These are phyloP conservation scores for Taurulus bubalis DNA, from an alignment of 2,113 vertebrate genomes.

Conservation along the genomic window DNA sequence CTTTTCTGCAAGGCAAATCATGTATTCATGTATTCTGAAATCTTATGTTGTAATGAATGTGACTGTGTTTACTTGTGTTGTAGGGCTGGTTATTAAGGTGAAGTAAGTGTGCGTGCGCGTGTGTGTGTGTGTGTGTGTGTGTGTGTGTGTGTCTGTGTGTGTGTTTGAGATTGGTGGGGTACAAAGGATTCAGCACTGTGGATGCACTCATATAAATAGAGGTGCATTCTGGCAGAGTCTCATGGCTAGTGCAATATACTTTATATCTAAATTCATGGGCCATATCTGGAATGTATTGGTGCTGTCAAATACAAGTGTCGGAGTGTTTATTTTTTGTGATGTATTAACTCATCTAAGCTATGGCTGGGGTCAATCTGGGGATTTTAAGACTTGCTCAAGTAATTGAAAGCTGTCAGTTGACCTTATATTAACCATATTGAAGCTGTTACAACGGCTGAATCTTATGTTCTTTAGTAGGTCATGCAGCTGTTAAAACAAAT, in stretches of 20 bases:
- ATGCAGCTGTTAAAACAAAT: constrained; percentile 1
- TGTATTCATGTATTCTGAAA: constrained; percentile 70
- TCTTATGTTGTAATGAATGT: constrained; percentile 66
- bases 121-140: neutral
- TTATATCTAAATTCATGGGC: constrained; percentile 26
- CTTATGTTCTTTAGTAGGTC: neutral
- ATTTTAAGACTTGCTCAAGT: constrained; percentile 15
- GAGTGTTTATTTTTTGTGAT: constrained; percentile 16
- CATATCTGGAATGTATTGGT: constrained; percentile 19
- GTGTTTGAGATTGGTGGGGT: neutral
- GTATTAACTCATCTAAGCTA: constrained; percentile 5
- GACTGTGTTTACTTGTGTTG: constrained; percentile 58
- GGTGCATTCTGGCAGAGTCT: constrained; percentile 13
- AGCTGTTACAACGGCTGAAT: constrained; percentile 6
- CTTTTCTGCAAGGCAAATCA: constrained; percentile 54
- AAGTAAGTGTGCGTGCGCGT: constrained; percentile 32
- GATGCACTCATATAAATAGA: constrained; percentile 18
- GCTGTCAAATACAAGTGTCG: constrained; percentile 10
- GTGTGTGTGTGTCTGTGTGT: too few relatives aligned
- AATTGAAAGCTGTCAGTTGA: constrained; percentile 25
- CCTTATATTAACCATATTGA: constrained; percentile 27
- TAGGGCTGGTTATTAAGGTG: constrained; percentile 25
- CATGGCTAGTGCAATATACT: neutral
- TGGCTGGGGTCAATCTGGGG: constrained; percentile 20
- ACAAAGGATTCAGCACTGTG: constrained; percentile 48